Evolutionary conservation across 2,888 invertebrate genomes (phyloP).

Genomic region (Acanthacorydalis orientalis): DNA sequence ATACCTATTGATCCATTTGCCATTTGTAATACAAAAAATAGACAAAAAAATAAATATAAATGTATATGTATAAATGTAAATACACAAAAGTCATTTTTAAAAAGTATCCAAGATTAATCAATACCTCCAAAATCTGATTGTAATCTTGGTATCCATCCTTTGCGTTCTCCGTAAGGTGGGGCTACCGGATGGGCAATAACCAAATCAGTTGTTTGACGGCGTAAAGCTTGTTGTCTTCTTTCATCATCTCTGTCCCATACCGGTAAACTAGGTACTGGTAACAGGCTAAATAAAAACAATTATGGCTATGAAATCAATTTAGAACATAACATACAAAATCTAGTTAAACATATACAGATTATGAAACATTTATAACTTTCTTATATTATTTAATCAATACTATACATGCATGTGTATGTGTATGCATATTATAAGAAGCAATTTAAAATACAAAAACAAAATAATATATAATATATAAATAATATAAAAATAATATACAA

Average conservation of each 20-base stretch:
- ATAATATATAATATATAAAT: no score
- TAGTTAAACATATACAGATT: no score
- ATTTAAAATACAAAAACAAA: no score
- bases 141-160: conserved; percentile 82
- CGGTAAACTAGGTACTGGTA: conserved; percentile 76
- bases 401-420: no score
- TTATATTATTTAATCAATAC: no score
- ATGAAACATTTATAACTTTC: no score
- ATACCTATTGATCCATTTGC: background rate
- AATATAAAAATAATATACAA: no score
- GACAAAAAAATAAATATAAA: background rate
- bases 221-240: conserved; percentile 32
- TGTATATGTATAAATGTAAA: background rate
- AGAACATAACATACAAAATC: no score
- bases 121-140: conserved; percentile 50
- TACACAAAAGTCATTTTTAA: no score
- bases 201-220: conserved; percentile 39
- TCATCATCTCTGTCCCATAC: conserved; percentile 85
- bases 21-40: background rate
- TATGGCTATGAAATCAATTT: no score
- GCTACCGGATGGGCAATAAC: conserved; percentile 66
- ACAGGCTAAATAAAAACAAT: conserved; percentile 39
- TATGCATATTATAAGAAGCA: no score
- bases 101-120: background rate
- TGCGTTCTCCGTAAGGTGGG: conserved; percentile 88